These are phyloP conservation scores for Todus mexicanus DNA, from an alignment of 2,797 vertebrate genomes.

Conservation along the genomic window DNA sequence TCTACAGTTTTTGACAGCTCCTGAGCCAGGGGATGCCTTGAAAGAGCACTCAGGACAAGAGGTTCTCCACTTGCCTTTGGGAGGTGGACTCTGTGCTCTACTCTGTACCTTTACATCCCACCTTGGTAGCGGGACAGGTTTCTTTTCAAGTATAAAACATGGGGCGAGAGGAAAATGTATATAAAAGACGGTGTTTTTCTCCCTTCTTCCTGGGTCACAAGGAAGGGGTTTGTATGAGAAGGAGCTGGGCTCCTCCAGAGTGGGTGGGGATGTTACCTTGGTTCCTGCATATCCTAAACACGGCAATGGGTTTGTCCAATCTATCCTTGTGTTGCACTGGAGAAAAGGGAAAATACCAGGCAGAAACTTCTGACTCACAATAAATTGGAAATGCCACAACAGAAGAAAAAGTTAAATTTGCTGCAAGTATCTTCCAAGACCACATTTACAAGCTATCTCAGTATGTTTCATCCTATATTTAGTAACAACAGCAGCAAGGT, in stretches of 20 bases:
- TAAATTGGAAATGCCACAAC: background rate
- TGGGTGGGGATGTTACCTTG: background rate
- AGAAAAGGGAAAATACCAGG: background rate
- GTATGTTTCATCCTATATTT: background rate
- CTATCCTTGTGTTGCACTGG: accelerated
- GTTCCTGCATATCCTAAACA: background rate
- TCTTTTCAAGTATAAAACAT: background rate
- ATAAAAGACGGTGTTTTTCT: background rate
- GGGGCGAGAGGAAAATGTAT: accelerated
- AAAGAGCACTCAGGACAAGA: background rate
- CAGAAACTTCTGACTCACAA: background rate
- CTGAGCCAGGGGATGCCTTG: background rate
- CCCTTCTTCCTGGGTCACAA: background rate
- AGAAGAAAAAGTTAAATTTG: background rate
- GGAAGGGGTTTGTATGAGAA: background rate
- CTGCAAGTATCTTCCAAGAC: background rate
- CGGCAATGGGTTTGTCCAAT: background rate
- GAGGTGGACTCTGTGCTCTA: background rate
- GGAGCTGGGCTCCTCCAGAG: background rate
- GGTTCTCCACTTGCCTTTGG: background rate
- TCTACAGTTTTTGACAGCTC: background rate
- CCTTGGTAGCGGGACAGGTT: background rate
- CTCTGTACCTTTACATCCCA: background rate
- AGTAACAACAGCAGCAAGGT: slow-evolving; percentile 16
- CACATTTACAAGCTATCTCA: background rate